A percentile compares a stretch with the other conserved stretches of the same genome.
Conservation (phyloP, 2,113 vertebrate species). For the Ochotona princeps region DNA sequence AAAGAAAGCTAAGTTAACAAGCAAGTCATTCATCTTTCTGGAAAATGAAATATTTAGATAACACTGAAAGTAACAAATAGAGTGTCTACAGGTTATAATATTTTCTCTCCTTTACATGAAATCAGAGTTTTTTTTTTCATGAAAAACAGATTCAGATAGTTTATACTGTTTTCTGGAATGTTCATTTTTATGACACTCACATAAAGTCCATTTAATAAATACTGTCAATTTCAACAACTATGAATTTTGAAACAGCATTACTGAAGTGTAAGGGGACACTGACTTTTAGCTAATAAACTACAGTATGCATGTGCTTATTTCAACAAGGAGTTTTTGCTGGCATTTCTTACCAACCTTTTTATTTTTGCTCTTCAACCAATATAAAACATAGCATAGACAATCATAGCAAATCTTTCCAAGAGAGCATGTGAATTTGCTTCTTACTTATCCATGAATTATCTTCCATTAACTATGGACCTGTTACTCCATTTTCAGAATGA, state of each 20-base stretch:
- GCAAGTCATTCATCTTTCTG: slow-evolving; percentile 7
- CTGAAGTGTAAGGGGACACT: background rate
- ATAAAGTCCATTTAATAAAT: slow-evolving; percentile 52
- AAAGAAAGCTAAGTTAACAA: background rate
- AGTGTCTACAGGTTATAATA: background rate
- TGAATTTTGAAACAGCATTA: background rate
- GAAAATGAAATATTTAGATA: slow-evolving; percentile 46
- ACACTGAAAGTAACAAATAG: background rate
- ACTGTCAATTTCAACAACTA: background rate
- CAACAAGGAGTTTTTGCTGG: slow-evolving; percentile 10
- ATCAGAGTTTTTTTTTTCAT: too few species aligned
- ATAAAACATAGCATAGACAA: background rate
- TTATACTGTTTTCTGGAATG: slow-evolving; percentile 16
- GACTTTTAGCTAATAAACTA: background rate
- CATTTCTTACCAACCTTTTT: background rate
- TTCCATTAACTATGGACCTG: background rate
- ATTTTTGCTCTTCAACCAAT: background rate
- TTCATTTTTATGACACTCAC: background rate
- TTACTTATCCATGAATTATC: background rate
- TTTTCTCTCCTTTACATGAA: background rate
- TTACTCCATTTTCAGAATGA: background rate
- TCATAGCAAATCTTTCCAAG: slow-evolving; percentile 44
- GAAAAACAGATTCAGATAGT: background rate
- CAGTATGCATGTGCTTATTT: background rate
- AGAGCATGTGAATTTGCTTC: background rate